Conservation (phyloP, 1,140 invertebrate species). For the Tribolium castaneum region DNA sequence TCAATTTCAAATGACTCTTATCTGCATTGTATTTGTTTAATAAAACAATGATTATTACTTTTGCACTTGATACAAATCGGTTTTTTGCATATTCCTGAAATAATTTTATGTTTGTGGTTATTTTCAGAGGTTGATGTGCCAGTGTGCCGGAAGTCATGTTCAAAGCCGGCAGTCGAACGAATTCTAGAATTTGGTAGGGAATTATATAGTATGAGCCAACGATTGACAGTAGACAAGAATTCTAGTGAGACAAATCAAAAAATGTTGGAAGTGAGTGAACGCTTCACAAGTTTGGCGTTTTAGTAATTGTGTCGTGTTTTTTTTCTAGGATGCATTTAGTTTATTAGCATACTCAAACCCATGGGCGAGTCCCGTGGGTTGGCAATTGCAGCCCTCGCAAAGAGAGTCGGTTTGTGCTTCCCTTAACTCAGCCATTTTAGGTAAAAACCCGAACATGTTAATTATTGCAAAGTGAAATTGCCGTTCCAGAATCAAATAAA, state of each 20-base stretch:
- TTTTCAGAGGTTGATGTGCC: conserved; percentile 66
- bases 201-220: conserved; percentile 90
- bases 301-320: conserved; percentile 5
- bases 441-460: conserved; percentile 66
- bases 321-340: conserved; percentile 93
- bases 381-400: conserved; percentile 92
- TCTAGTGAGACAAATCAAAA: conserved; percentile 90
- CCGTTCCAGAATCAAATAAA: conserved; percentile 85
- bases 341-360: conserved; percentile 97
- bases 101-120: neutral
- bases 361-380: conserved; percentile 95
- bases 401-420: conserved; percentile 94
- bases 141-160: conserved; percentile 74
- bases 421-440: conserved; percentile 96
- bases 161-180: conserved; percentile 83
- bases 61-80: too few relatives aligned
- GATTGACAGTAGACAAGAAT: conserved; percentile 84
- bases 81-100: too few relatives aligned
- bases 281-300: neutral
- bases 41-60: too few relatives aligned
- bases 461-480: neutral
- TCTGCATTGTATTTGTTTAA: too few relatives aligned
- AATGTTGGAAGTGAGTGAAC: conserved; percentile 82
- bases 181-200: conserved; percentile 96
- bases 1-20: too few relatives aligned